A percentile compares a stretch with the other conserved stretches of the same genome.
phyloP scores from a whole-genome alignment of 2,797 vertebrate genomes.

The Micrastur ruficollis region DNA sequence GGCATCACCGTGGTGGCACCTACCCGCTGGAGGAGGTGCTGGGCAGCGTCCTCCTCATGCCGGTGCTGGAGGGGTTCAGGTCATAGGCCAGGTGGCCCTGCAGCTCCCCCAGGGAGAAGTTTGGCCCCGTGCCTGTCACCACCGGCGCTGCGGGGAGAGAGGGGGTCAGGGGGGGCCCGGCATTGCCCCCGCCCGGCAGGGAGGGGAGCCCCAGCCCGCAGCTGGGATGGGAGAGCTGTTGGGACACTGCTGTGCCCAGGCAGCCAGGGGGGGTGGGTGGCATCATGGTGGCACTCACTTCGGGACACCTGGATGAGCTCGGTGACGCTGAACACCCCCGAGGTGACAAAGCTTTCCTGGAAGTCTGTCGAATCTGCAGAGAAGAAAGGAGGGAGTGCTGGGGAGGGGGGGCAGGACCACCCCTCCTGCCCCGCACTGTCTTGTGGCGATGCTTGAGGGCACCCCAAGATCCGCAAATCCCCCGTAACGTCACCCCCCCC shows the following conservation, averaged over 20 bases:
- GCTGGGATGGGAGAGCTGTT: not conserved
- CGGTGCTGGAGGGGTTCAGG: constrained; percentile 89
- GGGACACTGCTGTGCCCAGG: fast-evolving
- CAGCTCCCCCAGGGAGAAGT: constrained; percentile 95
- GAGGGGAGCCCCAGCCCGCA: not conserved
- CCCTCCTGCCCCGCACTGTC: not conserved
- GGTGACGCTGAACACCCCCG: constrained; percentile 96
- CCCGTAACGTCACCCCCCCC: fast-evolving
- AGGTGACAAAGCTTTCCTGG: constrained; percentile 95
- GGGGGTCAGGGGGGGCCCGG: not conserved
- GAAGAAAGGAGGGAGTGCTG: not conserved
- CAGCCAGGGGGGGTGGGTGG: not conserved
- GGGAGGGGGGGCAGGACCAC: not conserved
- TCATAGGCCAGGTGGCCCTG: constrained; percentile 97
- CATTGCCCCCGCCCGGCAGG: fast-evolving
- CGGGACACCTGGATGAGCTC: constrained; percentile 96
- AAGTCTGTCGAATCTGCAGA: constrained; percentile 90
- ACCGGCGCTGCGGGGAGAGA: constrained; percentile 82
- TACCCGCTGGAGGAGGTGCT: constrained; percentile 90
- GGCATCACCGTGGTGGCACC: not conserved
- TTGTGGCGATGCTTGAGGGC: not conserved
- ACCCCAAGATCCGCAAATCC: not conserved
- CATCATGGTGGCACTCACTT: constrained; percentile 81
- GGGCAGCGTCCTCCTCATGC: constrained; percentile 85
- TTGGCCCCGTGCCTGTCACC: constrained; percentile 90